Base-by-base conservation (phyloP, 2,888 invertebrate species). In the Athalia cordata region DNA sequence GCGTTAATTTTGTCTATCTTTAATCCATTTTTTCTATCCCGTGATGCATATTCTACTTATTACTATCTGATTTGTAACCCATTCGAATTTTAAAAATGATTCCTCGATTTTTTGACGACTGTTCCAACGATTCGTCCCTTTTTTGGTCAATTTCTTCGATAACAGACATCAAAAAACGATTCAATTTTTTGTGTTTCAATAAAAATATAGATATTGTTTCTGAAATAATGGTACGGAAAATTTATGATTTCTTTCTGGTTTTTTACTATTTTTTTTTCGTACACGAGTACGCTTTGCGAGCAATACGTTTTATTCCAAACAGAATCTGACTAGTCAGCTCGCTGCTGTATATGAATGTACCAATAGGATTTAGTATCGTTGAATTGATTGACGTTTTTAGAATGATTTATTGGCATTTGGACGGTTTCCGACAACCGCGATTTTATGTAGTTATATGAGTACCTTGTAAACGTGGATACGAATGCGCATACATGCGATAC, bases 311-410 rank as follows among this genome's bases (percentile, higher is more conserved):
- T 59, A 72, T 72, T 47, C 57, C 15, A 72, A 29, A 59, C 70
- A 59, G 70, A 72, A 72, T 57, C 59, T 72, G 70, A 72, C 70
- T 45, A 57, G 70, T 47, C n/a, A 57, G 57, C 70, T 57, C 45
- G 59, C 70, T 59, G 57, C 70, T 29, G 29, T 29, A 29, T 29
- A 29, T 29, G 29, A 29, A 29, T 29, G 29, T 29, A 29, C 29
- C 29, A 29, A 29, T 29, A 29, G 29, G 29, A 29, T 29, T 29
- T 29, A 29, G 29, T 29, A 29, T 29, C 70, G 70, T 13, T 59
- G 57, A 59, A 72, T 72, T 72, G 70, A 72, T 72, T 47, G 70
- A 72, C 70, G 59, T 72, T 72, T 72, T 72, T 15, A 59, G 47
- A 72, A 59, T 72, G 57, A 72, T 72, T 59, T 72, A 72, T 72